Evolutionary conservation across 2,797 vertebrate species (phyloP), one percentile per base, ranked within the genome.

Genomic region (Coregonus suidteri): DNA sequence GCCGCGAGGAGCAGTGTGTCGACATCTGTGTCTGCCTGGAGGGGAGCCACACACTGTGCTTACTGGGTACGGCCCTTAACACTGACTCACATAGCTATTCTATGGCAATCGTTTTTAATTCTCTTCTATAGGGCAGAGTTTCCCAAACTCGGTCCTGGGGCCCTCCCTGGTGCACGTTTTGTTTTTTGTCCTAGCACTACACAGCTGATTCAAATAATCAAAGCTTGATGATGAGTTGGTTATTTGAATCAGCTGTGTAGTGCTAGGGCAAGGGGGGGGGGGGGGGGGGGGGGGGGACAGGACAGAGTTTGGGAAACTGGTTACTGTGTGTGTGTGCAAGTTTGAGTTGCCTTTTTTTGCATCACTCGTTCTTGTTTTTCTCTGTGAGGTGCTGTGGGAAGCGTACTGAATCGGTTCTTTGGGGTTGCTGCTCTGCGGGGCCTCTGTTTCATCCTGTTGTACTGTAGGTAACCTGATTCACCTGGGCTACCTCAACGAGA

Each of bases 11-110:
- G 0, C 96, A 96, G 74, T 99, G 98, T 89, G 81, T 84, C 0
- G 98, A 99, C 5, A 96, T 98, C 51, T 99, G 98, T 11, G 95
- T 97, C 71, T 97, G 96, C 88, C 89, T 99, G 6, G 98, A 99
- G 88, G 98, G 98, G 31, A 99, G 97, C 80, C 98, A 98, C 88
- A 96, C 97, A 0, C 97, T 99, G 37, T 99, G 98, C 83, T 88
- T 99, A 70, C 93, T 99, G 82, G 97, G 98, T 99, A 90, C 85
- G 92, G 4, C 3, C 14, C 6, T 4, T 35, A 37, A 4, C 6
- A 18, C 31, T 37, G n/a, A 25, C 20, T 25, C 9, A 25, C 65
- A 30, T 30, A 71, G 1, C 30, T n/a, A 5, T 53, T n/a, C 54
- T n/a, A 70, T 20, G 34, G 14, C 15, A 69, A 16, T 34, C 1